Percentiles rank a stretch among this genome's conserved stretches.
phyloP scores from a whole-genome alignment of 1,140 invertebrate species.

The Nebria ingens region DNA sequence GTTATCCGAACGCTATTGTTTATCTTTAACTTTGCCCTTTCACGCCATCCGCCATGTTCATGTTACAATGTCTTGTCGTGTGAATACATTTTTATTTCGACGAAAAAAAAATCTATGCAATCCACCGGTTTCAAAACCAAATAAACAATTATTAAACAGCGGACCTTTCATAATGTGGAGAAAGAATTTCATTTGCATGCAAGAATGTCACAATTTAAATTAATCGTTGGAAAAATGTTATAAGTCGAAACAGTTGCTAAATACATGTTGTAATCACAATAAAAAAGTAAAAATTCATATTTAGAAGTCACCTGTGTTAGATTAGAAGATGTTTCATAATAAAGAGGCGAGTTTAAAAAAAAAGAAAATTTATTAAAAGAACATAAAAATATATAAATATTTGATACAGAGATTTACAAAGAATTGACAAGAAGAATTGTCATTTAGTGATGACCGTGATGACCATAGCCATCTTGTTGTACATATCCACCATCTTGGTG shows the following conservation, averaged over 20 bases:
- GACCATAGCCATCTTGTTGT: too few species aligned
- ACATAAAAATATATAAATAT: constrained; percentile 38
- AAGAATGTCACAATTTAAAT: neutral
- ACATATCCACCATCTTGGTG: too few species aligned
- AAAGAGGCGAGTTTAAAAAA: constrained; percentile 10
- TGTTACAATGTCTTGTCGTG: constrained; percentile 1
- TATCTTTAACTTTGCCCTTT: neutral
- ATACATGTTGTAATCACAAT: too few species aligned
- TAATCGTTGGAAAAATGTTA: too few species aligned
- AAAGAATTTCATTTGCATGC: neutral
- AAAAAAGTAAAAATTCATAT: neutral
- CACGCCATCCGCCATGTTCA: constrained; percentile 1
- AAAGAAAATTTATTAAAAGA: constrained; percentile 33
- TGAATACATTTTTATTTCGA: neutral
- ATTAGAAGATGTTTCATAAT: neutral
- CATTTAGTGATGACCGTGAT: constrained; percentile 29
- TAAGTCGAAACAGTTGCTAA: too few species aligned
- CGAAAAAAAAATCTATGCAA: too few species aligned
- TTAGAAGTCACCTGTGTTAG: neutral
- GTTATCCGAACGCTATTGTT: neutral
- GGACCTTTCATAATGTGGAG: neutral
- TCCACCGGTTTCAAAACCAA: neutral
- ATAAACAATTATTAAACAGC: neutral
- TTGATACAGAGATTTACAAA: constrained; percentile 30
- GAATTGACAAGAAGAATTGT: constrained; percentile 35